Percentiles rank a stretch among this genome's conserved stretches.
Conservation (phyloP, 2,797 vertebrate species). For the Heteromormyrus szaboi region DNA sequence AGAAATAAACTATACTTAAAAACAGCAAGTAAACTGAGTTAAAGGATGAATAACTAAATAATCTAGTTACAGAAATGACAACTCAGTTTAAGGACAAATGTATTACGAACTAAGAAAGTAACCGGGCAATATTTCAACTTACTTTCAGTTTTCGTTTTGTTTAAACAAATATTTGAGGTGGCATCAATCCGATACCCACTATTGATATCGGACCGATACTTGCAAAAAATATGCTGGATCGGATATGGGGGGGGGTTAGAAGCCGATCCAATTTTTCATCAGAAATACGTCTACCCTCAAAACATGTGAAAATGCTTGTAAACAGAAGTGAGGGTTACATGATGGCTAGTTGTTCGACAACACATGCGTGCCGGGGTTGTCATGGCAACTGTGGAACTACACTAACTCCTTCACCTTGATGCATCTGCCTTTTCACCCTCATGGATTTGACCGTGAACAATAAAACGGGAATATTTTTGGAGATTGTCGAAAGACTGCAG, state of each 20-base stretch:
- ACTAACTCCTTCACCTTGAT: neutral
- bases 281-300: neutral
- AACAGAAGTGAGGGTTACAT: neutral
- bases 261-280: neutral
- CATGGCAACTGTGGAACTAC: neutral
- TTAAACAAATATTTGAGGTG: neutral
- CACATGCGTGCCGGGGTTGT: neutral
- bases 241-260: neutral
- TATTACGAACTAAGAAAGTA: neutral
- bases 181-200: neutral
- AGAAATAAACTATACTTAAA: neutral
- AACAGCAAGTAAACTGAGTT: neutral
- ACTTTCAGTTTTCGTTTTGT: neutral
- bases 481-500: neutral
- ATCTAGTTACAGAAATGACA: neutral
- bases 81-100: neutral
- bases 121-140: neutral
- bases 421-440: neutral
- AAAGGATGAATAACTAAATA: neutral
- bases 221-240: neutral
- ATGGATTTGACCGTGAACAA: neutral
- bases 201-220: neutral
- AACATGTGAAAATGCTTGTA: neutral
- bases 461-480: neutral
- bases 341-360: neutral